These are phyloP conservation scores for Xerus rutilus DNA, from an alignment of 2,797 vertebrate species.

Conservation along the genomic window DNA sequence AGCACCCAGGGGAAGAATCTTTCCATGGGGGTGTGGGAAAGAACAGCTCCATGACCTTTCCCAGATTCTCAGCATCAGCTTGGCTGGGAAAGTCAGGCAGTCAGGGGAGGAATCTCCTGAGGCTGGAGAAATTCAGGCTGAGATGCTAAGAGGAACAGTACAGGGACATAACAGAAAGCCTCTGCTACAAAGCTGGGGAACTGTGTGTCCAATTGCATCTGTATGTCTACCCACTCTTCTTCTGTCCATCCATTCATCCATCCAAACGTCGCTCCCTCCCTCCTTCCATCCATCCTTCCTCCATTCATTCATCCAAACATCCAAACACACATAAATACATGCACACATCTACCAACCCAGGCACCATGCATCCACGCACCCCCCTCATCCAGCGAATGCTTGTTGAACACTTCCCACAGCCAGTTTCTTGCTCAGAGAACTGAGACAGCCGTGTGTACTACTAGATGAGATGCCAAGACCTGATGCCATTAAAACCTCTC, in stretches of 20 bases:
- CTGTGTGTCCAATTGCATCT: not conserved
- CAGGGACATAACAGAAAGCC: not conserved
- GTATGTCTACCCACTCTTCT: not conserved
- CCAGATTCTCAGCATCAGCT: not conserved
- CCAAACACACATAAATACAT: too few species aligned
- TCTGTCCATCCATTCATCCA: not conserved
- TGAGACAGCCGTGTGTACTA: not conserved
- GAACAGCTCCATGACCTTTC: constrained; percentile 71
- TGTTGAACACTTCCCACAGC: not conserved
- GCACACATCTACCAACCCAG: not conserved
- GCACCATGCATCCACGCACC: too few species aligned
- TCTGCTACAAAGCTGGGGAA: not conserved
- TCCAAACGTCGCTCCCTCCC: too few species aligned
- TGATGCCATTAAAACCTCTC: not conserved
- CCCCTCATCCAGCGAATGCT: not conserved
- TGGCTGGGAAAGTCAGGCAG: not conserved
- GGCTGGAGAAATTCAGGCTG: not conserved
- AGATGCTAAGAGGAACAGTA: not conserved
- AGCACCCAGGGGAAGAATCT: not conserved
- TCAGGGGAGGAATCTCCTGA: not conserved
- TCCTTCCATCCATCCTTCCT: not conserved
- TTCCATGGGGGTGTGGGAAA: constrained; percentile 67
- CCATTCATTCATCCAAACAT: not conserved
- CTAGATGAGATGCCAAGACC: not conserved
- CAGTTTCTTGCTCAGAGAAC: not conserved